Evolutionary conservation across 2,113 vertebrate genomes (phyloP).

Genomic region (Eonycteris spelaea): DNA sequence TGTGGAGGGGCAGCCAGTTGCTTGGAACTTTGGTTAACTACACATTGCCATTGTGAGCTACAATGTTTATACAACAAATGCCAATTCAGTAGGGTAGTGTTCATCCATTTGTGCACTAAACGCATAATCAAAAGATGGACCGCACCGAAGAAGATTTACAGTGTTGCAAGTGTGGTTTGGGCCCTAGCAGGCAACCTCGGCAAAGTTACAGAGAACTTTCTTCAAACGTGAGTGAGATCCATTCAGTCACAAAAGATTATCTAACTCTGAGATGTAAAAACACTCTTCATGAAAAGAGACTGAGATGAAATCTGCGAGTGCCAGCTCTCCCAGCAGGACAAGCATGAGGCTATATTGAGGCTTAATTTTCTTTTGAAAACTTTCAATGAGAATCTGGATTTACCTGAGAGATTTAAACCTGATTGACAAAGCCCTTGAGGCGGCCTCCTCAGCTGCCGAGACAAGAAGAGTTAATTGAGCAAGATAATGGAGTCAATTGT

Average conservation of each 20-base stretch:
- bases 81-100: not conserved
- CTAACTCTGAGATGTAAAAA: constrained; percentile 50
- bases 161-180: not conserved
- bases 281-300: constrained; percentile 27
- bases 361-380: constrained; percentile 63
- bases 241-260: constrained; percentile 34
- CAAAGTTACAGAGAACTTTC: constrained; percentile 15
- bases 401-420: constrained; percentile 44
- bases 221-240: constrained; percentile 35
- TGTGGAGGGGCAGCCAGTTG: not conserved
- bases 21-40: not conserved
- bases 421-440: constrained; percentile 64
- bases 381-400: constrained; percentile 61
- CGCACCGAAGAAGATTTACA: not conserved
- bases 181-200: not conserved
- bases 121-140: not conserved
- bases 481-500: constrained; percentile 73
- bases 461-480: constrained; percentile 69
- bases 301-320: constrained; percentile 38
- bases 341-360: constrained; percentile 48
- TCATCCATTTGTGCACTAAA: not conserved
- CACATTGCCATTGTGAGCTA: not conserved
- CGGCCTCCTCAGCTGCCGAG: constrained; percentile 3
- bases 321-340: constrained; percentile 50
- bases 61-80: not conserved